A percentile compares a stretch with the other conserved stretches of the same genome.
These are phyloP conservation scores for Ditula angustiorana DNA, from an alignment of 2,888 invertebrate species.

Conservation along the genomic window DNA sequence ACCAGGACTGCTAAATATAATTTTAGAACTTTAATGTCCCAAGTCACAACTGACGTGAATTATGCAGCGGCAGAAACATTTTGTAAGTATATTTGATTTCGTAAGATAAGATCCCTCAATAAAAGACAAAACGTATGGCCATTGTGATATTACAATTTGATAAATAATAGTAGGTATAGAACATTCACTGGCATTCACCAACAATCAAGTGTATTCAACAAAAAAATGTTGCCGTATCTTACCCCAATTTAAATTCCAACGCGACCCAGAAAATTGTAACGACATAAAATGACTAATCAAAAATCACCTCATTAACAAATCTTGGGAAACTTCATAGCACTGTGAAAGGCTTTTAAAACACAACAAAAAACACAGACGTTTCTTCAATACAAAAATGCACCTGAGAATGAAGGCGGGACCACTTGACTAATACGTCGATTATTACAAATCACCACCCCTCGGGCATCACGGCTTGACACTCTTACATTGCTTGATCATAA, in stretches of 20 bases:
- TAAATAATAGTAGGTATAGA: no score
- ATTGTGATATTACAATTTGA: background rate
- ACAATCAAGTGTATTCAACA: background rate
- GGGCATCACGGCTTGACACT: constrained; percentile 38
- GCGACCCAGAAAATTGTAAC: constrained; percentile 73
- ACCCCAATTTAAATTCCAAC: constrained; percentile 75
- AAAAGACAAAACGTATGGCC: background rate
- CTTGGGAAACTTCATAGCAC: constrained; percentile 76
- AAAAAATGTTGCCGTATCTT: constrained; percentile 50
- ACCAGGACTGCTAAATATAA: constrained; percentile 17
- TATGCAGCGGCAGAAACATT: constrained; percentile 26
- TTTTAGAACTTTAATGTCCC: constrained; percentile 31
- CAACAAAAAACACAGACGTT: constrained; percentile 77
- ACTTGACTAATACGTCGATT: constrained; percentile 83
- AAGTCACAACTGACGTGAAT: constrained; percentile 25
- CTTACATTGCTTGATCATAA: constrained; percentile 50
- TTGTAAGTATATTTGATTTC: constrained; percentile 23
- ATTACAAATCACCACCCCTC: constrained; percentile 69
- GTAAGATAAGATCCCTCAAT: background rate
- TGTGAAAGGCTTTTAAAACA: constrained; percentile 76
- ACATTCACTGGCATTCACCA: background rate
- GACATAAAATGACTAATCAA: constrained; percentile 73
- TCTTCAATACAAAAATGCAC: constrained; percentile 84
- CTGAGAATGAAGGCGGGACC: constrained; percentile 84
- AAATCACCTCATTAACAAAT: constrained; percentile 75